Conservation (phyloP, 2,888 invertebrate species). For the Epistrophe grossulariae region DNA sequence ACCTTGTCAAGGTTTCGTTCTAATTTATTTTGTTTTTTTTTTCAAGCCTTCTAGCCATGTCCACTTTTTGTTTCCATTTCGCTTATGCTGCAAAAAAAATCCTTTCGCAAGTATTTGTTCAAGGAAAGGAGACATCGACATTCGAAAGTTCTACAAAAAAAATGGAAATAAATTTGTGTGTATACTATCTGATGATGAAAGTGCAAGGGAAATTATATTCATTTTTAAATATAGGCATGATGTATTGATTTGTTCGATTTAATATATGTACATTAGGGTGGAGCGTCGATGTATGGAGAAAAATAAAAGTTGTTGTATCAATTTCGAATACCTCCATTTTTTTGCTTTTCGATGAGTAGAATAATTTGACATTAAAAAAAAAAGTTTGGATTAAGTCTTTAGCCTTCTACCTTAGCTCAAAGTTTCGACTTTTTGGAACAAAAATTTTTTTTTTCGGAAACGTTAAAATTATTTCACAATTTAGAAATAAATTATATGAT, state of each 20-base stretch:
- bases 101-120: slow-evolving; percentile 49
- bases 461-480: too few species aligned
- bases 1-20: slow-evolving; percentile 66
- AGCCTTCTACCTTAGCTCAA: too few species aligned
- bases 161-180: not conserved
- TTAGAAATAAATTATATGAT: too few species aligned
- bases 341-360: too few species aligned
- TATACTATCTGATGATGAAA: slow-evolving; percentile 2
- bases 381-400: too few species aligned
- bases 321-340: too few species aligned
- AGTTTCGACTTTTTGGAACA: too few species aligned
- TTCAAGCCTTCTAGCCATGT: not conserved
- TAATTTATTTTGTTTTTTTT: slow-evolving; percentile 23
- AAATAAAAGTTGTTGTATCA: too few species aligned
- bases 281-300: too few species aligned
- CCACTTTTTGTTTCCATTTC: slow-evolving; percentile 18
- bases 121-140: not conserved
- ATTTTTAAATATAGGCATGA: not conserved
- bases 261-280: not conserved
- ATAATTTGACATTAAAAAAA: too few species aligned
- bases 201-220: slow-evolving; percentile 44
- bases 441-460: too few species aligned
- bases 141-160: not conserved
- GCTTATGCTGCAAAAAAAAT: slow-evolving; percentile 44
- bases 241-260: slow-evolving; percentile 31